A percentile compares a stretch with the other conserved stretches of the same genome.
phyloP scores from a whole-genome alignment of 2,888 invertebrate genomes.

The Eretmocerus hayati region DNA sequence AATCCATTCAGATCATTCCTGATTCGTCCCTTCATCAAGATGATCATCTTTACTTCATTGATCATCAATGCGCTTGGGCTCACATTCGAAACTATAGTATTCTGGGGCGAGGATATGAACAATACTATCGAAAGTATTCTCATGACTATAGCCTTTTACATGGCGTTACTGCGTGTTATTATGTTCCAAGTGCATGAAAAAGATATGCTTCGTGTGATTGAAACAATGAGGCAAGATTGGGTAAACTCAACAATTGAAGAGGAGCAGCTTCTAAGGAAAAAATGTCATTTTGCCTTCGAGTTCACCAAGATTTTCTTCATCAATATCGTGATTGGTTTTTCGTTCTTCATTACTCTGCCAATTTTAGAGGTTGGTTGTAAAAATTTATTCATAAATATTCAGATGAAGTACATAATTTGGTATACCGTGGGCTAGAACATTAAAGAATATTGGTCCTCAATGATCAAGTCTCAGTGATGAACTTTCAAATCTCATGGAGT shows the following conservation, averaged over 20 bases:
- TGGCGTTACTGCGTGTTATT: constrained; percentile 29
- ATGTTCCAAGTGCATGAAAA: constrained; percentile 27
- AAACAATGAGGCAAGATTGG: constrained; percentile 37
- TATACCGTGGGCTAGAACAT: no score
- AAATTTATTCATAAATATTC: no score
- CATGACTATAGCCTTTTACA: constrained; percentile 26
- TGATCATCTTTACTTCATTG: background rate
- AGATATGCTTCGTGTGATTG: constrained; percentile 31
- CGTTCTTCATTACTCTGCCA: constrained; percentile 26
- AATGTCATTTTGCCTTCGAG: constrained; percentile 20
- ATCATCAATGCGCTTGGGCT: background rate
- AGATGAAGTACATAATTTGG: no score
- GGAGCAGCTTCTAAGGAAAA: background rate
- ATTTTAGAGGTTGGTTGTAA: constrained; percentile 29
- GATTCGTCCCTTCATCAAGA: background rate
- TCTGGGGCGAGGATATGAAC: constrained; percentile 27
- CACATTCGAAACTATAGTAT: background rate
- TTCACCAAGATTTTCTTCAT: constrained; percentile 34
- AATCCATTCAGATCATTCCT: no score
- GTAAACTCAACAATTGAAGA: background rate
- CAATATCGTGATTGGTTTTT: constrained; percentile 25
- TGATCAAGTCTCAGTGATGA: no score
- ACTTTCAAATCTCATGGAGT: no score
- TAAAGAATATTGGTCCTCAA: no score
- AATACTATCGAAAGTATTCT: constrained; percentile 36